Evolutionary conservation across 2,797 vertebrate genomes (phyloP), one percentile per base, ranked within the genome.

Genomic region (Cryptoblepharus egeriae): DNA sequence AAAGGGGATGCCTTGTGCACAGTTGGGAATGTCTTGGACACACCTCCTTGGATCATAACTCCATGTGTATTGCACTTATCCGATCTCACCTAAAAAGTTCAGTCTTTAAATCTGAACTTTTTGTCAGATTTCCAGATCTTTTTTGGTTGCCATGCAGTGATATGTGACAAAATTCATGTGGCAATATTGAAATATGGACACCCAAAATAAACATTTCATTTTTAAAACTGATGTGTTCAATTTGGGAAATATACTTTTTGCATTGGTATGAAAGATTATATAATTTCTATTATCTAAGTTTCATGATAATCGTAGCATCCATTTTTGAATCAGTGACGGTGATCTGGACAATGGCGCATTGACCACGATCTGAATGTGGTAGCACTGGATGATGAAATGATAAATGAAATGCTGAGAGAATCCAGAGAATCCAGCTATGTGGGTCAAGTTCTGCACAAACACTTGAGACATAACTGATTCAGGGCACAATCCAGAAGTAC

Each of bases 101-200:
- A n/a, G 11, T 55, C 26, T 30, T 32, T 30, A 64, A 11, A 64
- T 64, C 32, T 64, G n/a, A 64, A 11, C n/a, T 64, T 64, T 64
- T 11, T 11, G n/a, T 30, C 13, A 15, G 12, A 26, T 74, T 35
- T 58, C 13, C 57, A 74, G 49, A 32, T 32, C 11, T 2, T 11
- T 55, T 52, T 72, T 4, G 58, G 24, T 52, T 32, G n/a, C 32
- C 5, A 26, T 55, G 16, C 6, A 55, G 55, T 18, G 55, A 57
- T 18, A 57, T 57, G 20, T 13, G 28, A 45, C 3, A n/a, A 12
- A 28, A 4, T 22, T 45, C n/a, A 37, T 10, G 6, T 10, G 42
- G n/a, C 0, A 0, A 1, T 3, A 39, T 5, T 52, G 42, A 57
- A 13, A 71, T 49, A 12, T 73, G 49, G 39, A 32, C 45, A 15